Evolutionary conservation across 2,888 invertebrate genomes (phyloP).

Genomic region (Melieria crassipennis): DNA sequence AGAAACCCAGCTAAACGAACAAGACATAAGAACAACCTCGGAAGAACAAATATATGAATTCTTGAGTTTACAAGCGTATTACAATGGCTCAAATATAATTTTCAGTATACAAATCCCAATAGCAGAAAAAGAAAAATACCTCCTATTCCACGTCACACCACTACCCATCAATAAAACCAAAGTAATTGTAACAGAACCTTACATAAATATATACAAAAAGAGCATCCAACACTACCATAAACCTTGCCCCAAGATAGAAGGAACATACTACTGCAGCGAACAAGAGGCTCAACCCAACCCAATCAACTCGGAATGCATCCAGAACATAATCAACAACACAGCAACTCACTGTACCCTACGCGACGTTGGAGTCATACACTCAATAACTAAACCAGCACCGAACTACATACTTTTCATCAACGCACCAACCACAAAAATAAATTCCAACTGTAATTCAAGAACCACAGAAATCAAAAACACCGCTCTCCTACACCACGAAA

Average conservation of each 20-base stretch:
- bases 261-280: conserved; percentile 16
- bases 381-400: neutral
- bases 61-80: conserved; percentile 36
- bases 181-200: conserved; percentile 30
- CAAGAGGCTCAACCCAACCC: neutral
- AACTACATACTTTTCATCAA: conserved; percentile 3
- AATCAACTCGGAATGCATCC: conserved; percentile 6
- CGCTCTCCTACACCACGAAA: neutral
- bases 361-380: conserved; percentile 2
- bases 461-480: neutral
- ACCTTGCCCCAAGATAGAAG: conserved; percentile 24
- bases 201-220: conserved; percentile 14
- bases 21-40: conserved; percentile 32
- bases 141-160: conserved; percentile 34
- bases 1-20: conserved; percentile 22
- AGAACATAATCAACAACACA: neutral
- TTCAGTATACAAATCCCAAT: conserved; percentile 39
- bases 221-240: conserved; percentile 17
- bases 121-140: conserved; percentile 23
- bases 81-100: conserved; percentile 38
- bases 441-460: neutral
- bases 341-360: neutral
- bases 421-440: neutral
- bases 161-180: conserved; percentile 38
- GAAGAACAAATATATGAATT: conserved; percentile 40